Evolutionary conservation across 2,888 invertebrate genomes (phyloP).

Genomic region (Salticus scenicus): DNA sequence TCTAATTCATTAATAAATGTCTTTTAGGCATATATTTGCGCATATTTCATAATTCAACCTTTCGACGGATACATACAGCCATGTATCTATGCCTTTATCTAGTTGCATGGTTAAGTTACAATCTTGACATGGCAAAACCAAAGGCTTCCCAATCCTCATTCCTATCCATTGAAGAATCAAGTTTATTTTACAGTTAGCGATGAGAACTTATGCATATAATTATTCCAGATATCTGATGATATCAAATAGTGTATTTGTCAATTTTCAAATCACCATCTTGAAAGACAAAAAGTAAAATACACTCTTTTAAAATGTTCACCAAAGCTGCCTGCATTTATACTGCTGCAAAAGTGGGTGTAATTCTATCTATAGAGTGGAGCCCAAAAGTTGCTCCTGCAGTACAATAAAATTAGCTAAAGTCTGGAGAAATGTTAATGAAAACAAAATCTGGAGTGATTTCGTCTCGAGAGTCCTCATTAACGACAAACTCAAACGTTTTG

Average conservation of each 20-base stretch:
- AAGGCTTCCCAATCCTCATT: too few species aligned
- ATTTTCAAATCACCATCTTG: neutral
- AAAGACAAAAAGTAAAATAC: neutral
- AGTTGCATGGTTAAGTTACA: too few species aligned
- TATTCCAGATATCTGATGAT: neutral
- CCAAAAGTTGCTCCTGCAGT: neutral
- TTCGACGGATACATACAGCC: too few species aligned
- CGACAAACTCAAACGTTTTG: conserved; percentile 14
- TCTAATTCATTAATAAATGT: too few species aligned
- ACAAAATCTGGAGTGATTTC: conserved; percentile 5
- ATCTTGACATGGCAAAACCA: too few species aligned
- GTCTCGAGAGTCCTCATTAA: conserved; percentile 12
- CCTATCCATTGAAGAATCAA: too few species aligned
- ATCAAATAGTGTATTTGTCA: neutral
- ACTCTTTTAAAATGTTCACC: neutral
- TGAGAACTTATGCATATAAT: neutral
- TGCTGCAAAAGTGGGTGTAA: neutral
- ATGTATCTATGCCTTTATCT: too few species aligned
- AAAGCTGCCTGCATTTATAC: neutral
- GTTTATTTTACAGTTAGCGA: too few species aligned
- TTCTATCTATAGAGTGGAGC: neutral
- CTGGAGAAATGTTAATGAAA: conserved; percentile 19
- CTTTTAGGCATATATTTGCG: too few species aligned
- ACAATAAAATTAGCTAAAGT: conserved; percentile 9
- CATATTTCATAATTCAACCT: too few species aligned